These are phyloP conservation scores for Chloroceryle amazona DNA, from an alignment of 2,797 vertebrate genomes.

Conservation along the genomic window DNA sequence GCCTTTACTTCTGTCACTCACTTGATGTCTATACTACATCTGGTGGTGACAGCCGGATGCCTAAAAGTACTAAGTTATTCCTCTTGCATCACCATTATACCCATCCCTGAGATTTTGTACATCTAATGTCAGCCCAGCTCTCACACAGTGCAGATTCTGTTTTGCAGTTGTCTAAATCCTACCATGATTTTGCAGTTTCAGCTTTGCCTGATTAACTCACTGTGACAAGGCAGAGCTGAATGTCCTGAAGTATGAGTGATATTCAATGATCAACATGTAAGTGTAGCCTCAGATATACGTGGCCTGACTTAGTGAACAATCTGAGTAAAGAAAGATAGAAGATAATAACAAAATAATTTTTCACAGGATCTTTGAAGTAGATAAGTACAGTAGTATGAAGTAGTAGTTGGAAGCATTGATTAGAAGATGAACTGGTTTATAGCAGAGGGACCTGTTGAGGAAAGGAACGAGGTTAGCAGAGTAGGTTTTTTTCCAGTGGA, in stretches of 20 bases:
- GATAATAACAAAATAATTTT: not conserved
- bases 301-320: not conserved
- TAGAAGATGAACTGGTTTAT: not conserved
- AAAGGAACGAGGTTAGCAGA: not conserved
- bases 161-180: not conserved
- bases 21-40: not conserved
- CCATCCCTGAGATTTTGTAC: not conserved
- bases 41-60: not conserved
- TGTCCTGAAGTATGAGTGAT: not conserved
- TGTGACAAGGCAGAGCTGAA: not conserved
- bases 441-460: not conserved
- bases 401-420: not conserved
- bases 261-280: not conserved
- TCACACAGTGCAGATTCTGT: not conserved
- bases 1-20: not conserved
- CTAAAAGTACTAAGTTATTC: not conserved
- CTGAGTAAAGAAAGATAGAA: not conserved
- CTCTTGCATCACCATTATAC: not conserved
- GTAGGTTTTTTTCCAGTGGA: not conserved
- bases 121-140: not conserved
- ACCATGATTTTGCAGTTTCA: not conserved
- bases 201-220: not conserved
- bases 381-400: not conserved
- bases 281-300: not conserved
- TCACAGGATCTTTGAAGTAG: not conserved